These are phyloP conservation scores for Tragulus kanchil DNA, from an alignment of 2,113 vertebrate species.

Conservation along the genomic window DNA sequence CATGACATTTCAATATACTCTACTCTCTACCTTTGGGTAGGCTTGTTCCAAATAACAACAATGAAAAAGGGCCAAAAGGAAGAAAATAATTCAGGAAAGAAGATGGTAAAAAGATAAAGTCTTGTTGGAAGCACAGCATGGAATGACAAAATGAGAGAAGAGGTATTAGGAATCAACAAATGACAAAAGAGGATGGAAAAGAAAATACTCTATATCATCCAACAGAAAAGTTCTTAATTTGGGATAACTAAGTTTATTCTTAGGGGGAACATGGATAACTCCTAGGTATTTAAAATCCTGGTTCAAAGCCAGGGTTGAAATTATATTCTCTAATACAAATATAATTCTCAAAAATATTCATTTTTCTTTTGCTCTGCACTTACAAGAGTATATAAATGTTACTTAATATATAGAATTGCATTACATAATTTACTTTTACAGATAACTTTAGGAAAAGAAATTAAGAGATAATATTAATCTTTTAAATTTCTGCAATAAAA, in stretches of 20 bases:
- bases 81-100: conserved; percentile 8
- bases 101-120: background rate
- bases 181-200: background rate
- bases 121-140: background rate
- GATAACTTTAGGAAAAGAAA: conserved; percentile 24
- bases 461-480: conserved; percentile 34
- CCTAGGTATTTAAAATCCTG: background rate
- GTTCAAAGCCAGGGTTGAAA: conserved; percentile 29
- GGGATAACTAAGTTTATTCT: background rate
- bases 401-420: conserved; percentile 37
- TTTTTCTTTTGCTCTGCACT: conserved; percentile 34
- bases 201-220: background rate
- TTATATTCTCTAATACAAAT: conserved; percentile 10
- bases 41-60: background rate
- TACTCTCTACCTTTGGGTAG: background rate
- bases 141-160: background rate
- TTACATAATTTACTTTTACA: conserved; percentile 51
- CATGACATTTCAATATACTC: background rate
- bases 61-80: background rate
- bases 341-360: conserved; percentile 65
- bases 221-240: too few species aligned
- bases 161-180: background rate
- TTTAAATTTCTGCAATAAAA: conserved; percentile 38
- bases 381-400: conserved; percentile 3
- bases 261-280: background rate